Conservation (phyloP, 1,140 invertebrate genomes). For the Achatina immaculata region DNA sequence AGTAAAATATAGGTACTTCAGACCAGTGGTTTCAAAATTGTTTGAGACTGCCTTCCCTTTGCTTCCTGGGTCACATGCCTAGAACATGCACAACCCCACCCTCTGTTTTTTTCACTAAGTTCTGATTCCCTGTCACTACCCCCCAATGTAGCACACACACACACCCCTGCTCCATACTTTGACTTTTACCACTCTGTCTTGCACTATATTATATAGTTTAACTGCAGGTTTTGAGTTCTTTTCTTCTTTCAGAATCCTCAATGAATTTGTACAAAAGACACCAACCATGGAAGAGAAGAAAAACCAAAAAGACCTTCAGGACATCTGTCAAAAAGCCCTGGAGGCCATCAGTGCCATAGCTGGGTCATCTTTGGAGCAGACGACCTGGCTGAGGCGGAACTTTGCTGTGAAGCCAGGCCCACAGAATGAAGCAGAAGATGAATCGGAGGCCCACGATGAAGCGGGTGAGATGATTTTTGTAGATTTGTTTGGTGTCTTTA, state of each 20-base stretch:
- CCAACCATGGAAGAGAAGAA: conserved; percentile 85
- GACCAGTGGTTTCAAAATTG: too few species aligned
- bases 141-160: too few species aligned
- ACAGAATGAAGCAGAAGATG: conserved; percentile 61
- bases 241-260: conserved; percentile 76
- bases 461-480: conserved; percentile 47
- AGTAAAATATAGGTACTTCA: too few species aligned
- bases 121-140: too few species aligned
- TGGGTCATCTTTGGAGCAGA: conserved; percentile 89
- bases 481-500: too few species aligned
- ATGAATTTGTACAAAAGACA: conserved; percentile 88
- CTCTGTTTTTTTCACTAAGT: too few species aligned
- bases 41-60: too few species aligned
- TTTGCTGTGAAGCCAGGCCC: conserved; percentile 83
- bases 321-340: conserved; percentile 78
- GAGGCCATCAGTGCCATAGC: conserved; percentile 89
- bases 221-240: background rate
- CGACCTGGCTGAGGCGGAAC: conserved; percentile 90
- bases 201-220: too few species aligned
- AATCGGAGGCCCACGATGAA: conserved; percentile 56
- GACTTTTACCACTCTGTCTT: too few species aligned
- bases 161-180: too few species aligned
- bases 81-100: too few species aligned
- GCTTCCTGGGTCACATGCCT: too few species aligned
- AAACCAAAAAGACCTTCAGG: conserved; percentile 82